Percentiles rank a stretch among this genome's conserved stretches.
phyloP scores from a whole-genome alignment of 2,113 vertebrate genomes.

The Podilymbus podiceps region DNA sequence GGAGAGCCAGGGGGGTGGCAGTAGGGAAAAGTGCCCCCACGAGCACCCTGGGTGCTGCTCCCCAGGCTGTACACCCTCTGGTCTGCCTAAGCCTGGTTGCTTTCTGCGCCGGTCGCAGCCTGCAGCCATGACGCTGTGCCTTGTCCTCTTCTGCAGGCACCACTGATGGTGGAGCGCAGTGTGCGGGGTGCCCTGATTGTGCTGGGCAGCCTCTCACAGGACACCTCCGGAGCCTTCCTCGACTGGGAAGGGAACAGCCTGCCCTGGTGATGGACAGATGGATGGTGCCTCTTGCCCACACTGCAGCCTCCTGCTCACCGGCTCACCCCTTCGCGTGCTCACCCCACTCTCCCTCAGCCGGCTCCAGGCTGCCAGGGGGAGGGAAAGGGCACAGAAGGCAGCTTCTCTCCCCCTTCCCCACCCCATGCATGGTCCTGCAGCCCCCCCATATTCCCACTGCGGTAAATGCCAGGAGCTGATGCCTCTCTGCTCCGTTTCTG shows the following conservation, averaged over 20 bases:
- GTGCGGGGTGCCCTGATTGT: conserved; percentile 41
- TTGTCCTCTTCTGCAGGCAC: conserved; percentile 38
- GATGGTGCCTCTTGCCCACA: rapidly evolving
- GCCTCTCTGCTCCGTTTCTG: background rate
- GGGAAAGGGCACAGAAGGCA: background rate
- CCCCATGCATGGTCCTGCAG: rapidly evolving
- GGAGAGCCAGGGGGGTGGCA: background rate
- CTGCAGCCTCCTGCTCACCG: rapidly evolving
- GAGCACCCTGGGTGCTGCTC: background rate
- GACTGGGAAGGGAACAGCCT: conserved; percentile 66
- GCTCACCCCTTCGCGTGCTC: background rate
- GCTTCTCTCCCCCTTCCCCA: background rate
- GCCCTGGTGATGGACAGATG: conserved; percentile 51
- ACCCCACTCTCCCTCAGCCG: rapidly evolving
- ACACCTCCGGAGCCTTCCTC: conserved; percentile 41
- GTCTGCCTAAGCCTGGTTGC: background rate
- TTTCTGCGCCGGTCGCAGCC: background rate
- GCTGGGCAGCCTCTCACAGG: conserved; percentile 50
- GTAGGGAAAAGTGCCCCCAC: background rate
- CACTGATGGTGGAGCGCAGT: background rate
- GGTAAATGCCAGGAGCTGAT: background rate
- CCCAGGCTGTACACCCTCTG: rapidly evolving
- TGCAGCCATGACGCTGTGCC: rapidly evolving
- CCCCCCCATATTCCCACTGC: background rate
- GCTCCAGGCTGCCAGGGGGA: background rate